A percentile compares a stretch with the other conserved stretches of the same genome.
Conservation (phyloP, 2,888 invertebrate species). For the Apocheima hispidaria region DNA sequence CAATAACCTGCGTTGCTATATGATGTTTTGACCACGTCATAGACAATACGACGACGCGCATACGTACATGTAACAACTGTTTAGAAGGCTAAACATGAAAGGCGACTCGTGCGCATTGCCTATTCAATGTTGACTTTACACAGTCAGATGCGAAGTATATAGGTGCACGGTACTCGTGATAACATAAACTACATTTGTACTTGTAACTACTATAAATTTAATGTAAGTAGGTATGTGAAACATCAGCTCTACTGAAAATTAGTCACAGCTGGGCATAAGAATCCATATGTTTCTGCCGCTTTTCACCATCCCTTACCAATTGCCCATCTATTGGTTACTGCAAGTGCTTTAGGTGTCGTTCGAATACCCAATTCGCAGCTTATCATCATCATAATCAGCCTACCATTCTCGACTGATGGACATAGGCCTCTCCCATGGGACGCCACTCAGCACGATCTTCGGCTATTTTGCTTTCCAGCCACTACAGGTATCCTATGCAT, state of each 20-base stretch:
- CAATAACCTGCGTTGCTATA: not conserved
- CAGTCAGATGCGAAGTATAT: conserved; percentile 10
- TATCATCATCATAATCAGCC: no score
- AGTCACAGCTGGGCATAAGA: no score
- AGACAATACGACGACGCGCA: not conserved
- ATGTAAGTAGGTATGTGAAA: not conserved
- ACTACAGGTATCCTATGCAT: no score
- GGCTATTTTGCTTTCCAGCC: no score
- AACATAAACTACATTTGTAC: not conserved
- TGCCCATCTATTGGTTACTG: not conserved
- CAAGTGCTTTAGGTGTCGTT: no score
- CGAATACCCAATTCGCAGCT: no score
- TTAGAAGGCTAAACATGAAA: conserved; percentile 27
- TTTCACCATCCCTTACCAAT: no score
- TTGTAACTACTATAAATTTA: not conserved
- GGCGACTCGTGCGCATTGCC: conserved; percentile 21
- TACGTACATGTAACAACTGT: conserved; percentile 14
- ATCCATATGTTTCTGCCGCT: no score
- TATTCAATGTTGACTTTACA: conserved; percentile 22
- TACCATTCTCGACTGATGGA: no score
- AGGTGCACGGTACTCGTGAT: not conserved
- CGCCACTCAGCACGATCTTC: no score
- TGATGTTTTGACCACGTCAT: conserved; percentile 3
- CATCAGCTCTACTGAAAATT: not conserved
- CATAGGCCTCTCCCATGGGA: no score